These are phyloP conservation scores for Parnassius orleans DNA, from an alignment of 2,888 invertebrate genomes.

Conservation along the genomic window DNA sequence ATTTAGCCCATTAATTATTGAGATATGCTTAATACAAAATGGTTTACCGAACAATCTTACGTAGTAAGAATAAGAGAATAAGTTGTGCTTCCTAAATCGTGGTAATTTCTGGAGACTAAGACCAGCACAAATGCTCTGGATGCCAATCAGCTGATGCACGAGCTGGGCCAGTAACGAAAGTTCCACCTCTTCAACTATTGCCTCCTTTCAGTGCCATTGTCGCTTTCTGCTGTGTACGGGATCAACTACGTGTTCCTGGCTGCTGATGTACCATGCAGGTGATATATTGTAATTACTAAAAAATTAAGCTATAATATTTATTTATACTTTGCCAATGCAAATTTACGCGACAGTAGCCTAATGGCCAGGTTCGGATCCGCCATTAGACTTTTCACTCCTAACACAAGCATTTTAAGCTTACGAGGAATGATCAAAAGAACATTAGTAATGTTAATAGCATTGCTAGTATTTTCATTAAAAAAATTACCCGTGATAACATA, in stretches of 20 bases:
- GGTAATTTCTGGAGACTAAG: conserved; percentile 21
- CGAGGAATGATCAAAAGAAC: no score
- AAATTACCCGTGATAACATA: no score
- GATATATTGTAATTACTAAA: not conserved
- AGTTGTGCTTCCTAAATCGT: not conserved
- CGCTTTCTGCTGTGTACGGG: conserved; percentile 51
- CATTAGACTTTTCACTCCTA: no score
- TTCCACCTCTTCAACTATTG: conserved; percentile 61
- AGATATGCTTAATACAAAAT: no score
- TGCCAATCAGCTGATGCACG: conserved; percentile 60
- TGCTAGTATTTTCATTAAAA: no score
- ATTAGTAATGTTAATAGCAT: no score
- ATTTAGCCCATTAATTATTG: no score
- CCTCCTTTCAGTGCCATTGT: conserved; percentile 49
- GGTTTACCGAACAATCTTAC: no score
- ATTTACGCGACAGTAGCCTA: no score
- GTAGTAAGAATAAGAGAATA: not conserved
- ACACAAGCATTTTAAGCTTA: no score
- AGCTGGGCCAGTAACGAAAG: conserved; percentile 60
- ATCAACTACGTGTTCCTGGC: conserved; percentile 69
- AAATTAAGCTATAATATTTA: not conserved
- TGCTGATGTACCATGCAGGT: conserved; percentile 68
- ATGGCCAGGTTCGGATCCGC: no score
- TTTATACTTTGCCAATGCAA: no score
- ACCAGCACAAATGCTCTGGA: conserved; percentile 41